phyloP scores from a whole-genome alignment of 2,888 invertebrate species.

The Pollenia labialis region DNA sequence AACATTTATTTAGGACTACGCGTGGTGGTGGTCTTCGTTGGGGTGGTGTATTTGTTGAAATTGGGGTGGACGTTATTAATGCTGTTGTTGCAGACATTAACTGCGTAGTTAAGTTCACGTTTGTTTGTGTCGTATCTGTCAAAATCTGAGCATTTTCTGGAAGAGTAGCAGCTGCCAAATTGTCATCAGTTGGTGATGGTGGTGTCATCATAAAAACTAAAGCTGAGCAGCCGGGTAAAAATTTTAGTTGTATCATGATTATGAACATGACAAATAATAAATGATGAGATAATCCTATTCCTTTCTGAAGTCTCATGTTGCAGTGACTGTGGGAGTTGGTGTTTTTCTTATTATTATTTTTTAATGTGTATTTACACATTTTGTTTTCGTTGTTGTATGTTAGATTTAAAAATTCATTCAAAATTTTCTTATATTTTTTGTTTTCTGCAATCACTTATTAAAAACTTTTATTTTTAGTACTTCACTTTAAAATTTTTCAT shows the following conservation, averaged over 20 bases:
- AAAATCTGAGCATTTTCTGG: slow-evolving; percentile 44
- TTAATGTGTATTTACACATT: slow-evolving; percentile 26
- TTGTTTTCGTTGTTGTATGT: slow-evolving; percentile 25
- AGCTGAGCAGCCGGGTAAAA: slow-evolving; percentile 55
- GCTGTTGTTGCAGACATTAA: slow-evolving; percentile 41
- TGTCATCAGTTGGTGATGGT: slow-evolving; percentile 47
- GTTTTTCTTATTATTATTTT: slow-evolving; percentile 21
- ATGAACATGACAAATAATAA: slow-evolving; percentile 61
- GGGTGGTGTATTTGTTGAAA: slow-evolving; percentile 51
- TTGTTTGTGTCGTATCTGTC: slow-evolving; percentile 35
- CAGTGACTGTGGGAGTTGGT: slow-evolving; percentile 20
- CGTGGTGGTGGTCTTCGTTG: slow-evolving; percentile 78
- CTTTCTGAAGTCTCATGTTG: slow-evolving; percentile 48
- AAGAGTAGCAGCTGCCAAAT: slow-evolving; percentile 55
- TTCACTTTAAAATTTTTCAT: slow-evolving; percentile 48
- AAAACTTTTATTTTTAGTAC: slow-evolving; percentile 48
- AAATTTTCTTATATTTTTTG: slow-evolving; percentile 38
- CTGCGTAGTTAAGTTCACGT: slow-evolving; percentile 35
- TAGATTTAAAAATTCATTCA: slow-evolving; percentile 64
- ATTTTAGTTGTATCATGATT: slow-evolving; percentile 49
- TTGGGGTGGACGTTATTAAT: slow-evolving; percentile 50
- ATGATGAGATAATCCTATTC: slow-evolving; percentile 64
- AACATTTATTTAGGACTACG: slow-evolving; percentile 85
- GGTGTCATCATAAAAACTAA: slow-evolving; percentile 68
- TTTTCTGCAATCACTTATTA: slow-evolving; percentile 23